Conservation (phyloP, 2,113 vertebrate species). For the Oenanthe melanoleuca region DNA sequence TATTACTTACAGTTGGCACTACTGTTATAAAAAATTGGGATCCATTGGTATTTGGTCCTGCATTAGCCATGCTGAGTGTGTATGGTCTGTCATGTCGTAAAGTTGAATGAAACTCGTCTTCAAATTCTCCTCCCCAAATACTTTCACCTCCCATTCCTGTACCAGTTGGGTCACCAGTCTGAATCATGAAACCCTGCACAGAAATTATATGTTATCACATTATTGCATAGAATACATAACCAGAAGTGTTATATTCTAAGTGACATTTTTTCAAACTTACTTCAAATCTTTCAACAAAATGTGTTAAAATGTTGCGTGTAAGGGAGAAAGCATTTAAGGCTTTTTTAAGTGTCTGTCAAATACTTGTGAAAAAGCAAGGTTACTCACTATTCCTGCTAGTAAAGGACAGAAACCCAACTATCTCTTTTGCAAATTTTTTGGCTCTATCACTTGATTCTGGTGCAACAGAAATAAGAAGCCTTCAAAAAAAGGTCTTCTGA, state of each 20-base stretch:
- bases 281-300: neutral
- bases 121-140: conserved; percentile 98
- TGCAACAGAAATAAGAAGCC: neutral
- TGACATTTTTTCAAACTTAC: neutral
- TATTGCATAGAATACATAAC: neutral
- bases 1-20: conserved; percentile 90
- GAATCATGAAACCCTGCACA: conserved; percentile 95
- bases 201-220: neutral
- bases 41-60: conserved; percentile 91
- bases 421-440: neutral
- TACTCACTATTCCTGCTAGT: neutral
- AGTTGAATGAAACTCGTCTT: conserved; percentile 97
- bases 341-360: neutral
- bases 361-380: neutral
- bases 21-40: conserved; percentile 98
- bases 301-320: neutral
- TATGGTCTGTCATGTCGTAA: conserved; percentile 96
- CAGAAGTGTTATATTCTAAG: neutral
- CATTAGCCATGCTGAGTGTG: conserved; percentile 98
- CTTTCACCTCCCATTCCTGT: conserved; percentile 99
- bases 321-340: neutral
- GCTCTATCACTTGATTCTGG: neutral
- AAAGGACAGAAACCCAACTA: neutral
- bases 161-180: conserved; percentile 97
- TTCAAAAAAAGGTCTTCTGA: neutral